Conservation (phyloP, 2,888 invertebrate species). For the Crioceris asparagi region DNA sequence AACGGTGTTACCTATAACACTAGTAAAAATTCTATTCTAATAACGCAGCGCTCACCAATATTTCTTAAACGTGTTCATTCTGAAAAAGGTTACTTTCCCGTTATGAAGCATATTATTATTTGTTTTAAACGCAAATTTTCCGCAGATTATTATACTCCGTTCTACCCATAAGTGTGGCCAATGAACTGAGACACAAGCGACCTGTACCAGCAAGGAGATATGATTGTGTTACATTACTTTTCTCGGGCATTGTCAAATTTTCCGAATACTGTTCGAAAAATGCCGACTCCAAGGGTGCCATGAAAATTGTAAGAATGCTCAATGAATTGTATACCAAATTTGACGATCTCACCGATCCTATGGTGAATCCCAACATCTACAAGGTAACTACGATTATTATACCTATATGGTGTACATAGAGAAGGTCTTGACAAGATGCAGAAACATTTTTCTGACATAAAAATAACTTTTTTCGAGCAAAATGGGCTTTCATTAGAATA, state of each 20-base stretch:
- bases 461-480: no score
- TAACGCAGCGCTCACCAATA: no score
- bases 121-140: background rate
- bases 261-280: constrained; percentile 81
- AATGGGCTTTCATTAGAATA: no score
- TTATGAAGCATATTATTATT: background rate
- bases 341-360: constrained; percentile 86
- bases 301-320: constrained; percentile 91
- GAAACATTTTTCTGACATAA: no score
- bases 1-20: no score
- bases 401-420: background rate
- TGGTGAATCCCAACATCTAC: constrained; percentile 86
- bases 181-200: constrained; percentile 80
- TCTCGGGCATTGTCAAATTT: constrained; percentile 91
- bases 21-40: no score
- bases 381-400: constrained; percentile 51
- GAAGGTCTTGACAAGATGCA: background rate
- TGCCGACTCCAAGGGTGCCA: constrained; percentile 85
- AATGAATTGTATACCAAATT: constrained; percentile 90
- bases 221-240: constrained; percentile 83
- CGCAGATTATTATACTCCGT: constrained; percentile 85
- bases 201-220: constrained; percentile 84
- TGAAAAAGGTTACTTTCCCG: no score
- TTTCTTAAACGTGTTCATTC: no score
- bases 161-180: constrained; percentile 88